phyloP scores from a whole-genome alignment of 2,113 vertebrate species.

The Lampris incognitus region DNA sequence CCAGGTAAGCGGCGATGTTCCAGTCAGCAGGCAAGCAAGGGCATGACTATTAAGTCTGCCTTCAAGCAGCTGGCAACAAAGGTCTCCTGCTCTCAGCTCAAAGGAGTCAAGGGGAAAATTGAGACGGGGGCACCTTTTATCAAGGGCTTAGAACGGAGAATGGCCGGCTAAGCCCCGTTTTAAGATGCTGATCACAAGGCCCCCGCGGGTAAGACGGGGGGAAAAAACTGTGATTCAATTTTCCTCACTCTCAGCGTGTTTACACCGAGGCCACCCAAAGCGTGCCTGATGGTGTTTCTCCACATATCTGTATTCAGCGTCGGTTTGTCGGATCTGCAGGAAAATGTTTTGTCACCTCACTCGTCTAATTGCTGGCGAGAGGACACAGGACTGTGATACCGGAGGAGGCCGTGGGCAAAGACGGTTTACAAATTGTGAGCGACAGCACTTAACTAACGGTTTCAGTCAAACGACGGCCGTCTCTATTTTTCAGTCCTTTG shows the following conservation, averaged over 20 bases:
- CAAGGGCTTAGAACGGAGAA: conserved; percentile 35
- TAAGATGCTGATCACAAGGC: conserved; percentile 73
- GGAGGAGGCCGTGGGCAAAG: conserved; percentile 29
- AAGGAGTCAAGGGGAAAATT: conserved; percentile 42
- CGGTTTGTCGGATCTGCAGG: conserved; percentile 41
- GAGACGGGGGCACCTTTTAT: conserved; percentile 28
- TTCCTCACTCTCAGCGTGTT: conserved; percentile 49
- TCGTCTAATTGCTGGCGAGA: conserved; percentile 68
- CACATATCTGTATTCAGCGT: conserved; percentile 37
- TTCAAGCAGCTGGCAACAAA: conserved; percentile 43
- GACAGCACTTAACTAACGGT: conserved; percentile 53
- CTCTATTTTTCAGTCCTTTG: conserved; percentile 16
- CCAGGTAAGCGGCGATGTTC: conserved; percentile 50
- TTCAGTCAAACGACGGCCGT: conserved; percentile 46
- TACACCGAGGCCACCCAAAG: conserved; percentile 50
- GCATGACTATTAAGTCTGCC: conserved; percentile 55
- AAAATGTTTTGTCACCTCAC: conserved; percentile 68
- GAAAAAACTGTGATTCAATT: conserved; percentile 73
- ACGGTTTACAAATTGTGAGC: conserved; percentile 44
- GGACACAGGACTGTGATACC: conserved; percentile 27
- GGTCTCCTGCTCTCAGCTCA: conserved; percentile 34
- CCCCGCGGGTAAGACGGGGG: conserved; percentile 34
- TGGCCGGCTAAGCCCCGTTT: conserved; percentile 45
- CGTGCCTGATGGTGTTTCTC: conserved; percentile 34
- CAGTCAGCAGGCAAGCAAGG: conserved; percentile 41